Evolutionary conservation across 2,113 vertebrate genomes (phyloP).

Genomic region (Hemiprocne comata): DNA sequence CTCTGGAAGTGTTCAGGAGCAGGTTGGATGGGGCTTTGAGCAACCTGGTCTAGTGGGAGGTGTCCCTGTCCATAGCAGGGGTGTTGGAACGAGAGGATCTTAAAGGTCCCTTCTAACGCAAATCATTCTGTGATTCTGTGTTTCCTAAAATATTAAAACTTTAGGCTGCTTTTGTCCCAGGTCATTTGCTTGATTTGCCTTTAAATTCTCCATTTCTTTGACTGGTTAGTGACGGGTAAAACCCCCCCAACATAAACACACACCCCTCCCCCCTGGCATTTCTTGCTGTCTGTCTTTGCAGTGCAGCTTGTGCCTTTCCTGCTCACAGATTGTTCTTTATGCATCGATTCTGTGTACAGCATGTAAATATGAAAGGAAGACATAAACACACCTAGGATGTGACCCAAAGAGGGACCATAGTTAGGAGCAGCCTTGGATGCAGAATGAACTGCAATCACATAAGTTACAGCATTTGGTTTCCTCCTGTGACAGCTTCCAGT

Average conservation of each 20-base stretch:
- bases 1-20: no score
- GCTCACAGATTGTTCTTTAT: background rate
- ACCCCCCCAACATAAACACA: background rate
- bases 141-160: background rate
- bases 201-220: background rate
- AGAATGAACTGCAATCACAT: background rate
- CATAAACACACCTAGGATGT: background rate
- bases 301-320: background rate
- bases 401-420: background rate
- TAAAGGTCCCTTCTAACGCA: no score
- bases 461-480: background rate
- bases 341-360: background rate
- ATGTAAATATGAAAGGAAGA: background rate
- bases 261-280: no score
- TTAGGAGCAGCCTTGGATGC: background rate
- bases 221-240: background rate
- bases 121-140: background rate
- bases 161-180: background rate
- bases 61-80: no score
- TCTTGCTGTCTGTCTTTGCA: background rate
- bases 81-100: no score
- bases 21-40: no score
- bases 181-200: background rate
- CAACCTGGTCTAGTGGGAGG: no score
- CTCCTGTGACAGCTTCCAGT: background rate